Evolutionary conservation across 2,113 vertebrate genomes (phyloP), one percentile per base, ranked within the genome.

Genomic region (Aldabrachelys gigantea): DNA sequence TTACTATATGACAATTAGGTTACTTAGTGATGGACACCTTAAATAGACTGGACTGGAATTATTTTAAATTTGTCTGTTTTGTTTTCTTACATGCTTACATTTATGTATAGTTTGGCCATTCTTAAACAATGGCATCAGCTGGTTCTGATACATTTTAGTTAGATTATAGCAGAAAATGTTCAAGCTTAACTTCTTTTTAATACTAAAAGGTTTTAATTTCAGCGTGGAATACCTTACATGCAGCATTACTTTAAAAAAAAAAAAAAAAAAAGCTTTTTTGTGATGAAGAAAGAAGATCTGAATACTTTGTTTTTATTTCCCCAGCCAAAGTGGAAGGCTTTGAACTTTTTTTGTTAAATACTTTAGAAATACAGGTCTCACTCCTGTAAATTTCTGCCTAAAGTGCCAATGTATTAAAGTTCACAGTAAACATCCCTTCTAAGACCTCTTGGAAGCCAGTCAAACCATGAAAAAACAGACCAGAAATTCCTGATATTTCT

Each of bases 111-210:
- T 14, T 72, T 81, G 22, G 62, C 8, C 2, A 9, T 35, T 84
- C 72, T 75, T 85, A 59, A 54, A 57, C 53, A 78, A 41, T 24
- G 49, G 56, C n/a, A 2, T 41, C 72, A 85, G 44, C 53, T 49
- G 56, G 12, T 1, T 19, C 11, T 31, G 41, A 6, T 69, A 10
- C 1, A 2, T 76, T 80, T 53, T 41, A 3, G 0, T 11, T 80
- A 13, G 52, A 69, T 38, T 49, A 3, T 4, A 38, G 76, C 35
- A 35, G 87, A 82, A 24, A 2, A 4, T 1, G 3, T 35, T 41
- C 22, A 52, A 75, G 25, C 1, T 4, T 8, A 78, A 27, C 75
- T 25, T 78, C 75, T 78, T 78, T 78, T 78, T 78, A 27, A 78
- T 47, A 78, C 14, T 47, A 47, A 47, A 78, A 25, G 4, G 4